Evolutionary conservation across 2,888 invertebrate genomes (phyloP), one percentile per base, ranked within the genome.

Genomic region (Carterocephalus palaemon): DNA sequence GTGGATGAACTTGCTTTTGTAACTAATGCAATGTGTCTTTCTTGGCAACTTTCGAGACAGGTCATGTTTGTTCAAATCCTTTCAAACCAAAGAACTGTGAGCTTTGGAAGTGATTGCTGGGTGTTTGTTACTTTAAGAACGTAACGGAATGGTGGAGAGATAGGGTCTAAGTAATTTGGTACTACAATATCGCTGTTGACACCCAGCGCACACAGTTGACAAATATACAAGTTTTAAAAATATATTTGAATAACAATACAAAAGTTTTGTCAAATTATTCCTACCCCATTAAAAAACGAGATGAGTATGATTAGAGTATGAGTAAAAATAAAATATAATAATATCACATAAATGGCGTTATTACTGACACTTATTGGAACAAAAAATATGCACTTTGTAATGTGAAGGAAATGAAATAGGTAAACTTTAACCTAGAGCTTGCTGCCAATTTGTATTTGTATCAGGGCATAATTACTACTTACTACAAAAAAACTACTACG

Each of bases 41-140:
- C 68, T 69, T 67, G 51, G 64, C 60, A 81, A 83, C 71, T 83
- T 79, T 80, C 75, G 71, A 82, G 81, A 81, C 80, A 68, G 70
- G 65, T 67, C 67, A 57, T 73, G 70, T 76, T 77, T 72, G 72
- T 71, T 68, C 64, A 64, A 67, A 70, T 26, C 10, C 23, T 15
- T 19, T 7, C n/a, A 10, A 48, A 54, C 78, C 67, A 70, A 24
- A 60, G 46, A 53, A 57, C 39, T 41, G 20, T 56, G 78, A 75
- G 32, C 79, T 62, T 49, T 53, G 52, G 57, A 60, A 56, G 56
- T 57, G 46, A 60, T 59, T 54, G 56, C 47, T 32, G 46, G 57
- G 53, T 48, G 60, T 54, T 55, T 48, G 51, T 40, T 34, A 33
- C 29, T 48, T 48, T 46, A 51, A 51, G 54, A 57, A 50, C 48